Percentiles rank a stretch among this genome's conserved stretches.
Conservation (phyloP, 2,888 invertebrate genomes). For the Pachymerium ferrugineum region DNA sequence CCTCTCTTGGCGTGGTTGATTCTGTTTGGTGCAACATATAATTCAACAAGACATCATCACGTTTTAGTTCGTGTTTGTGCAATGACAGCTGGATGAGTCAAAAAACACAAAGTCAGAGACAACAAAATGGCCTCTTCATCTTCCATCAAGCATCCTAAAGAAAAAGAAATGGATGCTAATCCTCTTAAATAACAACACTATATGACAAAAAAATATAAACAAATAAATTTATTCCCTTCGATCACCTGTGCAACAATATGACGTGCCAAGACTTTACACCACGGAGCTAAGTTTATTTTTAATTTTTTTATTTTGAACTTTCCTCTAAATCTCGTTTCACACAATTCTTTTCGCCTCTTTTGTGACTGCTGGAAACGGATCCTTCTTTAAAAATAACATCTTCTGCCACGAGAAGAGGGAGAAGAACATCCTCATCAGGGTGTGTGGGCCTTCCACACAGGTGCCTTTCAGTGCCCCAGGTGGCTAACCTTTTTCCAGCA, state of each 20-base stretch:
- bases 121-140: constrained; percentile 18
- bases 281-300: constrained; percentile 9
- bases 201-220: not conserved
- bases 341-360: not conserved
- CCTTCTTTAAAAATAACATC: constrained; percentile 1
- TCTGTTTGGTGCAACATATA: no score
- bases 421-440: constrained; percentile 11
- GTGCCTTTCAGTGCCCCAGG: constrained; percentile 25
- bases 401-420: no score
- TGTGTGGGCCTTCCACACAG: constrained; percentile 22
- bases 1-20: no score
- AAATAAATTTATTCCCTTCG: constrained; percentile 20
- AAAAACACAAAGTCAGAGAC: not conserved
- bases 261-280: constrained; percentile 23
- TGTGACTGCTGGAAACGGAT: constrained; percentile 19
- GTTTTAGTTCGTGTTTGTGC: not conserved
- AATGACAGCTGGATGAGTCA: constrained; percentile 23
- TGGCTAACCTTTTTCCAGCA: constrained; percentile 4
- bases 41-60: not conserved
- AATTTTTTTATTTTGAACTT: not conserved
- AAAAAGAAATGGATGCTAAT: not conserved
- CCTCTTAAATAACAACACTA: not conserved
- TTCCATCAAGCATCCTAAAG: constrained; percentile 19
- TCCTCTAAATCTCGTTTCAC: not conserved
- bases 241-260: constrained; percentile 17